Base-by-base conservation (phyloP, 2,113 vertebrate genomes). In the Platysternon megacephalum region DNA sequence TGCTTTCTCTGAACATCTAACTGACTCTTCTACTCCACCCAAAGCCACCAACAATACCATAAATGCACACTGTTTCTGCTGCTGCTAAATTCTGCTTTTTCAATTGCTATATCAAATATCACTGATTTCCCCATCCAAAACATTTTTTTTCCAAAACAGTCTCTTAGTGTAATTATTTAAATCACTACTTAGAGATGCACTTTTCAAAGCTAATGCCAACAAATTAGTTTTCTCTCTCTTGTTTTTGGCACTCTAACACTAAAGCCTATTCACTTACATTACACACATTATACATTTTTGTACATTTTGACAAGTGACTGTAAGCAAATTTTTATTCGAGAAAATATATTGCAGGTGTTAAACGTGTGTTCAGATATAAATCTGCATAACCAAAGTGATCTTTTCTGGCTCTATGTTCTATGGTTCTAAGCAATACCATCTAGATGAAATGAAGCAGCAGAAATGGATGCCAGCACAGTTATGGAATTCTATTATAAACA, bases 81-180 rank as follows among this genome's bases (percentile, higher is more conserved):
- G 48, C 29, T 48, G 48, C 80, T 89, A 95, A 88, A 89, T 93
- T 90, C 65, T 65, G 26, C 87, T 91, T 81, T 95, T 88, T 22
- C 39, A 65, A 55, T 39, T 85, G 72, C 53, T 89, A 1, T 55
- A 91, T 89, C 78, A 94, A 58, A 79, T 88, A 91, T 52, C 24
- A n/a, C 44, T 11, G 32, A 79, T 89, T 72, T 53, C 19, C 35
- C 17, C n/a, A 65, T 72, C n/a, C 65, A 72, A 72, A 72, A 72
- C n/a, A 39, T 72, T n/a, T 72, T 61, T 61, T 68, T 72, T 72
- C 65, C 19, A 22, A 72, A 72, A n/a, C 35, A 39, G 65, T 68
- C 35, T 72, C 65, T 72, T 72, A 21, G n/a, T 22, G 16, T 39
- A 72, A 72, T 72, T 72, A 39, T 72, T 72, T 39, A 72, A 72